phyloP scores from a whole-genome alignment of 2,797 vertebrate species.

The Periparus ater region DNA sequence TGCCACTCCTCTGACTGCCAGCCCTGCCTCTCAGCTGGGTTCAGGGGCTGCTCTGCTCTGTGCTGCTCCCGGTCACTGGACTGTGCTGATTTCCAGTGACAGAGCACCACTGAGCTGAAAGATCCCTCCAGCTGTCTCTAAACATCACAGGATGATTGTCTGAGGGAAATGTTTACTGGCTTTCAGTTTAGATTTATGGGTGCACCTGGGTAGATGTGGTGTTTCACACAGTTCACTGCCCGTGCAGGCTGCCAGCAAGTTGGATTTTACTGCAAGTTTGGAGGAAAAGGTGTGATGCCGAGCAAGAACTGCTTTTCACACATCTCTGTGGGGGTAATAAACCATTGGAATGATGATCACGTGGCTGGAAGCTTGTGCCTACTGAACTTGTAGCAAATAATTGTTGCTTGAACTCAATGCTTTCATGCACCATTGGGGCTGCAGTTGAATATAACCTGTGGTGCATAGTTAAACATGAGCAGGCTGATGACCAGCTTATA shows the following conservation, averaged over 20 bases:
- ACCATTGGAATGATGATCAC: neutral
- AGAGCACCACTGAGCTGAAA: neutral
- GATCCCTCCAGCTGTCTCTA: neutral
- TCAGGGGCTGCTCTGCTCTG: neutral
- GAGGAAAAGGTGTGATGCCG: neutral
- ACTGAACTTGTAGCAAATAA: neutral
- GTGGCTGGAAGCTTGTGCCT: conserved; percentile 28
- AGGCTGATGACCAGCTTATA: conserved; percentile 6
- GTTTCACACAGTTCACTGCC: neutral
- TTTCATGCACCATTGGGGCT: neutral
- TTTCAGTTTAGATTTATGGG: neutral
- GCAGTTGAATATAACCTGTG: neutral
- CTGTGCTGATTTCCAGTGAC: neutral
- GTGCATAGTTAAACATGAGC: conserved; percentile 25
- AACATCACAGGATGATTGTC: neutral
- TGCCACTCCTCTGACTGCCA: neutral
- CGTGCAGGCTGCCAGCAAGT: neutral
- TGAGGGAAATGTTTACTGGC: neutral
- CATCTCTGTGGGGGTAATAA: neutral
- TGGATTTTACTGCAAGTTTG: neutral
- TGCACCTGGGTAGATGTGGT: neutral
- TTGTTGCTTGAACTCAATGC: conserved; percentile 18
- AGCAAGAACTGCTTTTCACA: neutral
- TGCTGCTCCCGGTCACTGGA: neutral
- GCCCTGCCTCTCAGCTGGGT: neutral